Percentiles rank a stretch among this genome's conserved stretches.
Evolutionary conservation across 2,888 invertebrate genomes (phyloP).

Genomic region (Achlya flavicornis): DNA sequence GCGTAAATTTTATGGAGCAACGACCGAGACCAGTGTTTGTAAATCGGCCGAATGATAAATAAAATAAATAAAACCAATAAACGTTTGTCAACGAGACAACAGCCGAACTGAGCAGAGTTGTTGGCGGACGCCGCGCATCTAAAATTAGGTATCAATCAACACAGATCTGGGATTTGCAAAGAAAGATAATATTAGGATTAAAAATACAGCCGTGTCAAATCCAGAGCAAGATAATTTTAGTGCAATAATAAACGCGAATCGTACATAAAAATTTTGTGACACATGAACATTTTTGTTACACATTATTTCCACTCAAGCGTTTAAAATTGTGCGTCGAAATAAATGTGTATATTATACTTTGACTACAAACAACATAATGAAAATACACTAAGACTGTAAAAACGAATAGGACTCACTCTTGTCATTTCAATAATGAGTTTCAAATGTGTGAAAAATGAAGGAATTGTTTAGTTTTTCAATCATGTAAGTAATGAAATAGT

Average conservation of each 20-base stretch:
- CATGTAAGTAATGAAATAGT: conserved; percentile 12
- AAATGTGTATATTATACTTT: neutral
- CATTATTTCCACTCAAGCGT: neutral
- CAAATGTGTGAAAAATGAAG: conserved; percentile 19
- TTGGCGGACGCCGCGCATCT: conserved; percentile 50
- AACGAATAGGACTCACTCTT: conserved; percentile 13
- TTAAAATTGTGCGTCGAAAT: neutral
- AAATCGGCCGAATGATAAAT: conserved; percentile 52
- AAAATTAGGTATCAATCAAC: conserved; percentile 64
- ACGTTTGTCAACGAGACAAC: conserved; percentile 52
- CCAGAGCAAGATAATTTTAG: conserved; percentile 36
- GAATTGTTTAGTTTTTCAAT: conserved; percentile 23
- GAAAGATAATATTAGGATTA: conserved; percentile 41
- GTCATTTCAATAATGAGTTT: conserved; percentile 21
- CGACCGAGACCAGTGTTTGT: conserved; percentile 57
- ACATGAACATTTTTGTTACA: neutral
- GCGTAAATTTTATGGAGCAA: conserved; percentile 57
- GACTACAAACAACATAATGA: neutral
- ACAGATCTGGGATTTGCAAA: conserved; percentile 47
- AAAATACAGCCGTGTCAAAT: conserved; percentile 41
- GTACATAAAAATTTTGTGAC: neutral
- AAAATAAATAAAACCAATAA: conserved; percentile 57
- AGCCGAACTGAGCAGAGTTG: conserved; percentile 26
- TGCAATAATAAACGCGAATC: conserved; percentile 25
- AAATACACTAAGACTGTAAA: conserved; percentile 10